Percentiles rank a stretch among this genome's conserved stretches.
These are phyloP conservation scores for Camptogramma bilineatum DNA, from an alignment of 2,888 invertebrate species.

Conservation along the genomic window DNA sequence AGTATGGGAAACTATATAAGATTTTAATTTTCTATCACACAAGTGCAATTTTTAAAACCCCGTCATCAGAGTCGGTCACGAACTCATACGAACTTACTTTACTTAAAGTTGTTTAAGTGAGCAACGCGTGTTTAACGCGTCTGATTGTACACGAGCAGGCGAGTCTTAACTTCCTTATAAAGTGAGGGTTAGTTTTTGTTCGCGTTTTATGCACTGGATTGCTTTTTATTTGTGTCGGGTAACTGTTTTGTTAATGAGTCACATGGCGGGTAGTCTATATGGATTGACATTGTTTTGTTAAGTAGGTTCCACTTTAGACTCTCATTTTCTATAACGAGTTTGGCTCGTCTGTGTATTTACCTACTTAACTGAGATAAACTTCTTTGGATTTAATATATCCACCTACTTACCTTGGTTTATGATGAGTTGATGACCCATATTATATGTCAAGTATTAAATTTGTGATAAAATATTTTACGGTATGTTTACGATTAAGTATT, in stretches of 20 bases:
- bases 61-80: too few relatives aligned
- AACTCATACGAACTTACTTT: too few relatives aligned
- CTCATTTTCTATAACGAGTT: slow-evolving; percentile 3
- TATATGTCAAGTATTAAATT: not conserved
- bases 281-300: slow-evolving; percentile 24
- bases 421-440: not conserved
- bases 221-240: slow-evolving; percentile 32
- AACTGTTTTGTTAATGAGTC: slow-evolving; percentile 37
- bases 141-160: not conserved
- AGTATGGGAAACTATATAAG: too few relatives aligned
- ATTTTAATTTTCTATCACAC: too few relatives aligned
- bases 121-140: not conserved
- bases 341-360: not conserved
- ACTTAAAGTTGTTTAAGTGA: too few relatives aligned
- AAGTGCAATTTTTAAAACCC: too few relatives aligned
- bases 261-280: slow-evolving; percentile 11
- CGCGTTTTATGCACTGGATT: slow-evolving; percentile 33
- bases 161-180: slow-evolving; percentile 18
- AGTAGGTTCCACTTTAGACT: slow-evolving; percentile 3
- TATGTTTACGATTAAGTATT: not conserved
- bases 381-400: not conserved
- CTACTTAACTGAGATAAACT: not conserved
- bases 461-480: not conserved
- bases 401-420: not conserved
- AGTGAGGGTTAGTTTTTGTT: slow-evolving; percentile 38